These are phyloP conservation scores for Indicator indicator DNA, from an alignment of 2,113 vertebrate species.

Conservation along the genomic window DNA sequence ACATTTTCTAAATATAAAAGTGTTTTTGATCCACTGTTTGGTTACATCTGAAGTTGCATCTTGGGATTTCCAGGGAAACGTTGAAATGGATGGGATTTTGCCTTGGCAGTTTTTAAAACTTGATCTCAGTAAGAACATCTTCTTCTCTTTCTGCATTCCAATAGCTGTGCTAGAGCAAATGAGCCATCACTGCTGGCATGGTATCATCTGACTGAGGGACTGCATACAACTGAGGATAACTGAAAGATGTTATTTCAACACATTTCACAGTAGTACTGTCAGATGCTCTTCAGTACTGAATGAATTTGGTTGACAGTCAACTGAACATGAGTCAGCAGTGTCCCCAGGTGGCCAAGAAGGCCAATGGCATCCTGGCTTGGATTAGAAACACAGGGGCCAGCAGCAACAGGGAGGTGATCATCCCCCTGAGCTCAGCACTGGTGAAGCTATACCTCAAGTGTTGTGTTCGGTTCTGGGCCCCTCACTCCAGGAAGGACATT, in stretches of 20 bases:
- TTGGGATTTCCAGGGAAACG: neutral
- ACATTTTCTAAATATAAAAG: neutral
- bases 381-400: too few species aligned
- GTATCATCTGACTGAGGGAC: neutral
- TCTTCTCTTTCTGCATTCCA: neutral
- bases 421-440: too few species aligned
- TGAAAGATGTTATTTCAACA: neutral
- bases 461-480: too few species aligned
- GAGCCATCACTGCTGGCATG: neutral
- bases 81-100: neutral
- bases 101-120: neutral
- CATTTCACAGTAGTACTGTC: neutral
- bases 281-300: neutral
- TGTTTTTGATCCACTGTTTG: neutral
- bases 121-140: neutral
- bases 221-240: neutral
- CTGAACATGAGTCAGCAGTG: too few species aligned
- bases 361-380: too few species aligned
- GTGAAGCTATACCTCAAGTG: too few species aligned
- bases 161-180: neutral
- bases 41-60: neutral
- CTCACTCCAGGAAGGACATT: too few species aligned
- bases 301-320: neutral
- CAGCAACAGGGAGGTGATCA: too few species aligned
- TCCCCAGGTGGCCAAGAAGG: too few species aligned